Evolutionary conservation across 2,113 vertebrate genomes (phyloP), one percentile per base, ranked within the genome.

Genomic region (Dipodomys spectabilis): DNA sequence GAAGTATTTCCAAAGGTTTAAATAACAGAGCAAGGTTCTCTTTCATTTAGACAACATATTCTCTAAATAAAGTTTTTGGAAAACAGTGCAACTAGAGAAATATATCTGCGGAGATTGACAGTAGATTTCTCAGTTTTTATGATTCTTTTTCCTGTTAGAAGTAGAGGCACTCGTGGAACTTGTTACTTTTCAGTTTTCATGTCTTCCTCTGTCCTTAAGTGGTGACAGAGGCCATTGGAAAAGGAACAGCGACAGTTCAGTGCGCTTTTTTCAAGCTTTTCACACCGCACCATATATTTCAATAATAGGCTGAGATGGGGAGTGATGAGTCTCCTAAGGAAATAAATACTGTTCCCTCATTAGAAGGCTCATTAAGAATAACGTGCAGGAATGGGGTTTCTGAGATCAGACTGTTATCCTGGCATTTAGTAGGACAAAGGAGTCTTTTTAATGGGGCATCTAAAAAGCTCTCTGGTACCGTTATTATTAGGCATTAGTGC

Each of bases 331-430:
- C 98, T 98, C 98, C 97, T 97, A 98, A 98, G 98, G 97, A 98
- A 97, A 98, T 98, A 98, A 98, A 98, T 98, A 98, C 88, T 82
- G 96, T 93, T 79, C 97, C 96, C 95, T 98, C 98, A 98, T 98
- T 98, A 98, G 98, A 98, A 98, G 97, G 84, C 97, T 98, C 98
- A 97, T 98, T 98, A 98, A 98, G 97, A 98, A 97, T 97, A 97
- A 98, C 98, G 98, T 97, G 91, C 98, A 98, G 97, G 95, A 96
- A 98, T 64, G 62, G 97, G 98, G 98, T 97, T 97, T 98, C 96
- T 98, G 98, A 98, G 98, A 98, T 94, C 97, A 98, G 97, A 95
- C 97, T 97, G 97, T 97, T 97, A 96, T 39, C 0, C 92, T 97
- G 90, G 96, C 98, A 97, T 98, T 98, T 98, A 98, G 98, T 98